Evolutionary conservation across 2,797 vertebrate species (phyloP).

Genomic region (Trematomus bernacchii): DNA sequence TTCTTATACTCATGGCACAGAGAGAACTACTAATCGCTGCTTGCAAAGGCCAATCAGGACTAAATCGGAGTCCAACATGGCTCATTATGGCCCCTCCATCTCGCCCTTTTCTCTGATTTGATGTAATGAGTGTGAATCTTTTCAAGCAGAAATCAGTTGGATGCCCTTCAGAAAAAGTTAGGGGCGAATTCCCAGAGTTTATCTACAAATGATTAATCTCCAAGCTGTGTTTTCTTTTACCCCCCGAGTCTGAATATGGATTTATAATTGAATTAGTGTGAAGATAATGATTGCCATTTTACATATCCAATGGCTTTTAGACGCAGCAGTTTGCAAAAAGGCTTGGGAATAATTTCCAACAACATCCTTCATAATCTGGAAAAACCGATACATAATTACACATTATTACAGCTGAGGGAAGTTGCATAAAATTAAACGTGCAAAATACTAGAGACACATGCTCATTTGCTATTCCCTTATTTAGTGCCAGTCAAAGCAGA

Average conservation of each 20-base stretch:
- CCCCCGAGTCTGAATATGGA: constrained; percentile 24
- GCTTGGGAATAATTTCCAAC: constrained; percentile 13
- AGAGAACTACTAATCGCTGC: constrained; percentile 15
- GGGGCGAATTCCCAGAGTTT: constrained; percentile 39
- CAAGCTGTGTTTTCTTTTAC: neutral
- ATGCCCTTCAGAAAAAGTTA: constrained; percentile 38
- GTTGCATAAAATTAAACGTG: neutral
- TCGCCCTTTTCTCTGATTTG: constrained; percentile 31
- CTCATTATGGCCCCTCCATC: constrained; percentile 21
- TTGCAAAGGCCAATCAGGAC: constrained; percentile 35
- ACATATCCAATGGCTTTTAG: constrained; percentile 26
- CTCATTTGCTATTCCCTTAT: neutral
- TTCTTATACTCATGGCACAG: constrained; percentile 33
- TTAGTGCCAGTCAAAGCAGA: constrained; percentile 3
- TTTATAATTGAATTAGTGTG: constrained; percentile 49
- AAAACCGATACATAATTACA: neutral
- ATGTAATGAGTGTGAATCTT: constrained; percentile 34
- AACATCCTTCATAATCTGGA: constrained; percentile 23
- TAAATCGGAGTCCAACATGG: constrained; percentile 10
- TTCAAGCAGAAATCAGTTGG: constrained; percentile 29
- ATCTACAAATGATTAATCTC: constrained; percentile 40
- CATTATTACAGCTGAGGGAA: constrained; percentile 15
- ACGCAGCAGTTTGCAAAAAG: neutral
- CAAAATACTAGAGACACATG: neutral
- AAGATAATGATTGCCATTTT: constrained; percentile 33